Evolutionary conservation across 2,113 vertebrate genomes (phyloP).

Genomic region (Pomatostomus ruficeps): DNA sequence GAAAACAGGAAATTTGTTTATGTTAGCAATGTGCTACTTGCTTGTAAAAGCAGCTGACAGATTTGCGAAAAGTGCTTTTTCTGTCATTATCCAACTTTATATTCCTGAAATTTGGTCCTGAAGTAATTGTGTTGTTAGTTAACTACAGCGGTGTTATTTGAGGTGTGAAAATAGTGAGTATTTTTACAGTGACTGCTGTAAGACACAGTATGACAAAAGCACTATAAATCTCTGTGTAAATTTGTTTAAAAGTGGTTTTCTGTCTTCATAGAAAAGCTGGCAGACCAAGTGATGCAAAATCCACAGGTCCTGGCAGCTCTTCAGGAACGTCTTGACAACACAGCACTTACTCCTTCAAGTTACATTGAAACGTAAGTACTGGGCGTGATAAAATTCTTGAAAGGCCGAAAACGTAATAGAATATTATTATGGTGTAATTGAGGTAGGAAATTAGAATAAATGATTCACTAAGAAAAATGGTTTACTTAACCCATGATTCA

Average conservation of each 20-base stretch:
- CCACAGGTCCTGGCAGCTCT: slow-evolving; percentile 80
- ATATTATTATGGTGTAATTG: background rate
- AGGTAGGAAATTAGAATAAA: background rate
- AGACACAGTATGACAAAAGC: background rate
- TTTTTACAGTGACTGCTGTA: background rate
- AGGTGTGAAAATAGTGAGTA: background rate
- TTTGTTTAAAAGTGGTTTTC: background rate
- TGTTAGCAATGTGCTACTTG: background rate
- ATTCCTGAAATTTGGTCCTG: background rate
- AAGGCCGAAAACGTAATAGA: background rate
- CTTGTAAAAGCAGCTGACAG: background rate
- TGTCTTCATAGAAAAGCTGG: slow-evolving; percentile 69
- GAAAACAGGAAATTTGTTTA: background rate
- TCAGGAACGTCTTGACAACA: slow-evolving; percentile 77
- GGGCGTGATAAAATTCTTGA: background rate
- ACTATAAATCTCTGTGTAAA: background rate
- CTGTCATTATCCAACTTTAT: background rate
- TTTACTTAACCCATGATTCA: background rate
- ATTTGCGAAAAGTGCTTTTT: background rate
- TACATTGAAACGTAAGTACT: slow-evolving; percentile 81
- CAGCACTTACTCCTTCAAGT: slow-evolving; percentile 76
- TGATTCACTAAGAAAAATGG: background rate
- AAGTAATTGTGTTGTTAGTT: background rate
- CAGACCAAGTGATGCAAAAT: slow-evolving; percentile 82
- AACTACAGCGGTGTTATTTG: background rate